Evolutionary conservation across 92 coral and sea anemone species (phyloP).

Genomic region (Porites cylindrica): DNA sequence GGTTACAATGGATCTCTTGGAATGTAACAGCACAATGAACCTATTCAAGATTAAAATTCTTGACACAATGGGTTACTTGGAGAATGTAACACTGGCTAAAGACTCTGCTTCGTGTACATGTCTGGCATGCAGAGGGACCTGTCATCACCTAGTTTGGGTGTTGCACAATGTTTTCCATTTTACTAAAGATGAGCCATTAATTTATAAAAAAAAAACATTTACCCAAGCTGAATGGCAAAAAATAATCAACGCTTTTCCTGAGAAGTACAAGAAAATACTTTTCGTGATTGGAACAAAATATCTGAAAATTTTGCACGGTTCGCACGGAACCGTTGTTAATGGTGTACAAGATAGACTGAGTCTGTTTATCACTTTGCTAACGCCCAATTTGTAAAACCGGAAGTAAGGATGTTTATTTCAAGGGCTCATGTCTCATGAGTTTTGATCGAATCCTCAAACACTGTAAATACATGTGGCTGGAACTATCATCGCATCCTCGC

Average conservation of each 20-base stretch:
- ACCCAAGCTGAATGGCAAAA: constrained; percentile 50
- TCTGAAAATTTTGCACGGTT: no score
- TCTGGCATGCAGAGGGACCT: constrained; percentile 23
- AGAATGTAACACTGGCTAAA: constrained; percentile 38
- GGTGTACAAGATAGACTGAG: no score
- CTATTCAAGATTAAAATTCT: constrained; percentile 26
- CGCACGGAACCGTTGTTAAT: no score
- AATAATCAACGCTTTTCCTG: constrained; percentile 16
- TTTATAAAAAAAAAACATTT: constrained; percentile 34
- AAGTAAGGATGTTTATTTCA: no score
- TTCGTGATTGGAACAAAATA: no score
- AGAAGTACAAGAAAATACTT: no score
- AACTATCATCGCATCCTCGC: no score
- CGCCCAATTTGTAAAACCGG: no score
- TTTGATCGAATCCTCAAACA: no score
- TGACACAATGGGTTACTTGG: constrained; percentile 26
- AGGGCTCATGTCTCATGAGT: no score
- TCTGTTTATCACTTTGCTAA: no score
- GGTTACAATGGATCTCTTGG: constrained; percentile 52
- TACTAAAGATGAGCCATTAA: constrained; percentile 44
- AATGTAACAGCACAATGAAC: constrained; percentile 38
- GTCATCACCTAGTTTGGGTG: constrained; percentile 57
- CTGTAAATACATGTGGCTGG: no score
- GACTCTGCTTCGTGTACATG: constrained; percentile 51
- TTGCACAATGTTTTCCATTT: constrained; percentile 46